Evolutionary conservation across 2,888 invertebrate species (phyloP).

Genomic region (Eutolmus rufibarbis): DNA sequence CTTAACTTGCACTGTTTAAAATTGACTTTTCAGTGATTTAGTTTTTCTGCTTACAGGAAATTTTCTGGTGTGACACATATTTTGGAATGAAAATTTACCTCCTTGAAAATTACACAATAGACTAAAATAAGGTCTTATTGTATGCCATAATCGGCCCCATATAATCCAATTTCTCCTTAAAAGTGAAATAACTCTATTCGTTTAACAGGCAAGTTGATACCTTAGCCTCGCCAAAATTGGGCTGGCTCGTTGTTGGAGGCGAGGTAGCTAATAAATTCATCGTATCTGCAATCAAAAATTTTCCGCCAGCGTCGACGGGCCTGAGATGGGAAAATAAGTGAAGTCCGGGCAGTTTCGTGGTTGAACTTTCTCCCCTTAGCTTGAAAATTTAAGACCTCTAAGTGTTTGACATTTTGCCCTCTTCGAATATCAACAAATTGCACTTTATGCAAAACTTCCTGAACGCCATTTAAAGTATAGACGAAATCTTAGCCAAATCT

Average conservation of each 20-base stretch:
- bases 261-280: background rate
- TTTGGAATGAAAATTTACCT: too few species aligned
- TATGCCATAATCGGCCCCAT: background rate
- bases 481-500: conserved; percentile 2
- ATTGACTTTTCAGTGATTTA: too few species aligned
- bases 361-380: conserved; percentile 15
- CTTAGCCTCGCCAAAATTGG: background rate
- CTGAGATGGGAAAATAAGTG: background rate
- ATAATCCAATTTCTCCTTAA: background rate
- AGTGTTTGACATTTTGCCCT: conserved; percentile 37
- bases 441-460: conserved; percentile 23
- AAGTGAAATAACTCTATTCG: background rate
- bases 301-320: background rate
- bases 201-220: background rate
- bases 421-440: conserved; percentile 22
- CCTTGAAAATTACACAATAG: background rate
- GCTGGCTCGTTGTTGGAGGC: background rate
- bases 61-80: too few species aligned
- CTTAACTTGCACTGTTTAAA: too few species aligned
- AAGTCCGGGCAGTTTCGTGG: background rate
- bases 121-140: background rate
- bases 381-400: conserved; percentile 12
- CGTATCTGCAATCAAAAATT: background rate
- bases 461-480: background rate
- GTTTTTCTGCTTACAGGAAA: too few species aligned